These are phyloP conservation scores for Drosophila seclusa DNA, from an alignment of 2,888 invertebrate species.

Conservation along the genomic window DNA sequence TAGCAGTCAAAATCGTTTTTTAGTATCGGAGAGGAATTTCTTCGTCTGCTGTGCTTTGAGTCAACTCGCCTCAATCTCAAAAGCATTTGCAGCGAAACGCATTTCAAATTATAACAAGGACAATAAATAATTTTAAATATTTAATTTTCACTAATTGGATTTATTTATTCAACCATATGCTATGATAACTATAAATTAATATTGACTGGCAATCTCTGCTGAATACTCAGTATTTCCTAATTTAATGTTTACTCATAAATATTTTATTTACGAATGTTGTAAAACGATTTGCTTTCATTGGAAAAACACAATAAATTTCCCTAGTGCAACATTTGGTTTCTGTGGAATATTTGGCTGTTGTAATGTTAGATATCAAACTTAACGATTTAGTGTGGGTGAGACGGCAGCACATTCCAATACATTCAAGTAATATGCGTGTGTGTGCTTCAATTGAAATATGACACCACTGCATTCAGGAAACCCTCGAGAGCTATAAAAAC, in stretches of 20 bases:
- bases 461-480: conserved; percentile 48
- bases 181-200: neutral
- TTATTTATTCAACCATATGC: neutral
- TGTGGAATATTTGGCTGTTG: conserved; percentile 6
- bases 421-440: conserved; percentile 37
- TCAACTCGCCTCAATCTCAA: too few relatives aligned
- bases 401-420: conserved; percentile 12
- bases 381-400: conserved; percentile 16
- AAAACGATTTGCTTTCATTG: neutral
- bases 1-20: neutral
- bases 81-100: too few relatives aligned
- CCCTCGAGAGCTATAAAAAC: conserved; percentile 57
- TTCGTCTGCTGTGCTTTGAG: neutral
- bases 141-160: neutral
- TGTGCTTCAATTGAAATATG: conserved; percentile 60
- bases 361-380: conserved; percentile 19
- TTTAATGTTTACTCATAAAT: neutral
- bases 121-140: neutral
- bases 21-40: neutral
- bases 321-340: neutral
- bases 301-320: neutral
- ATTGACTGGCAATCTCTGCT: neutral
- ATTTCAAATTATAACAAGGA: neutral
- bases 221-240: neutral
- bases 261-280: neutral